phyloP scores from a whole-genome alignment of 2,113 vertebrate species.

The Cromileptes altivelis region DNA sequence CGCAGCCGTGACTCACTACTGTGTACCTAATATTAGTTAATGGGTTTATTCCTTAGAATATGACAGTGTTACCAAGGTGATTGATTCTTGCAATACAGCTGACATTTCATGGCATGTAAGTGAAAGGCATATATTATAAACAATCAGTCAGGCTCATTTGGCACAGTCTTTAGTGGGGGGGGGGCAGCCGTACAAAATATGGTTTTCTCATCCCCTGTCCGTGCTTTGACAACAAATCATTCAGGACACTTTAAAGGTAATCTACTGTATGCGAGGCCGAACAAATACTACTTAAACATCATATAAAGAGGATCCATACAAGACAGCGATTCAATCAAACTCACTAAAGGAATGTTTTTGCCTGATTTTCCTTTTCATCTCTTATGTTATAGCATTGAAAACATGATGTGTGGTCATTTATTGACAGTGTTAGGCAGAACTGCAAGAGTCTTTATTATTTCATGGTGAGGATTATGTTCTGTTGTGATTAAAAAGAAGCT shows the following conservation, averaged over 20 bases:
- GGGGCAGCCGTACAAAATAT: neutral
- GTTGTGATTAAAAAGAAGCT: conserved; percentile 11
- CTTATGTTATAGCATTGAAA: neutral
- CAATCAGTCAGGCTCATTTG: conserved; percentile 65
- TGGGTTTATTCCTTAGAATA: conserved; percentile 34
- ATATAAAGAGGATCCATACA: conserved; percentile 27
- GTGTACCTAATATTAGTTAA: conserved; percentile 27
- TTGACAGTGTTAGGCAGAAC: conserved; percentile 27
- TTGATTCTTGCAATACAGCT: conserved; percentile 22
- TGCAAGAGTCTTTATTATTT: conserved; percentile 21
- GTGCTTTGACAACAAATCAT: conserved; percentile 64
- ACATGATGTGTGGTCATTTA: conserved; percentile 21
- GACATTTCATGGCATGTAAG: conserved; percentile 55
- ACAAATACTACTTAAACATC: conserved; percentile 45
- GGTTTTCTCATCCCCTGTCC: conserved; percentile 37
- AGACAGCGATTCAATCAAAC: conserved; percentile 31
- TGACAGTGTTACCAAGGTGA: conserved; percentile 26
- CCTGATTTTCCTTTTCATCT: neutral
- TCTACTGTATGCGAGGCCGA: conserved; percentile 20
- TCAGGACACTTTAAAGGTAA: conserved; percentile 37
- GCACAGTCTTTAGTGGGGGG: conserved; percentile 54
- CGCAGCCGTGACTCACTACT: conserved; percentile 30
- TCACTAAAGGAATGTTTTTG: conserved; percentile 26
- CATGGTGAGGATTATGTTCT: conserved; percentile 5
- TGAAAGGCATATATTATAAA: conserved; percentile 47